Base-by-base conservation (phyloP, 2,888 invertebrate genomes). In the Geotrupes spiniger region DNA sequence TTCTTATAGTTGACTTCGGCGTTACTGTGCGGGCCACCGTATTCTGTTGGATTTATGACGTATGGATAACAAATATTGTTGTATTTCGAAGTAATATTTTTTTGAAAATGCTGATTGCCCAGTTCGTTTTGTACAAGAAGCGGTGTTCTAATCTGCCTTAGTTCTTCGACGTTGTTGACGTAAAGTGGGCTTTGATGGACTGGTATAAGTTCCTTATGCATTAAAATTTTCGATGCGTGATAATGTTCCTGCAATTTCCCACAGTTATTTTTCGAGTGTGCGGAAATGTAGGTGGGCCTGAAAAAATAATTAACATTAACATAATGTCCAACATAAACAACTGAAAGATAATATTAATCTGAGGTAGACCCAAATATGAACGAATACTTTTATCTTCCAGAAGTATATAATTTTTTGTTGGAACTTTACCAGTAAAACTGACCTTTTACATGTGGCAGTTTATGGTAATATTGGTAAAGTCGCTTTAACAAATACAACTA, bases 91-190 rank as follows among this genome's bases (percentile, higher is more conserved):
- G 42, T 45, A 21, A 51, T 52, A 21, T 15, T 38, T n/a, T 27
- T 42, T 8, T 37, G 15, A 17, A 39, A 15, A 10, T 38, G 26
- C 6, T 50, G 51, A 16, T 37, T 36, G 14, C 52, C 53, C 27
- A 52, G 31, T 31, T 58, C 57, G 33, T 56, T 53, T 42, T 56
- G 56, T n/a, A 59, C 48, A n/a, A 58, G 52, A 11, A 62, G 42
- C 8, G 58, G 57, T 4, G 58, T 45, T 38, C 55, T 49, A 4
- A 52, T 52, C 41, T 60, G 55, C n/a, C 46, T 48, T 2, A 50
- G 49, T 11, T 50, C 31, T 26, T 54, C 56, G 16, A 52, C 49
- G 15, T 43, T 27, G 17, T 46, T 56, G 17, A 40, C 36, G 45
- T 56, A 58, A 3, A 56, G 41, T 8, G 56, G 56, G 38, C 53